Conservation (phyloP, 2,888 invertebrate species). For the Pheosia gnoma region DNA sequence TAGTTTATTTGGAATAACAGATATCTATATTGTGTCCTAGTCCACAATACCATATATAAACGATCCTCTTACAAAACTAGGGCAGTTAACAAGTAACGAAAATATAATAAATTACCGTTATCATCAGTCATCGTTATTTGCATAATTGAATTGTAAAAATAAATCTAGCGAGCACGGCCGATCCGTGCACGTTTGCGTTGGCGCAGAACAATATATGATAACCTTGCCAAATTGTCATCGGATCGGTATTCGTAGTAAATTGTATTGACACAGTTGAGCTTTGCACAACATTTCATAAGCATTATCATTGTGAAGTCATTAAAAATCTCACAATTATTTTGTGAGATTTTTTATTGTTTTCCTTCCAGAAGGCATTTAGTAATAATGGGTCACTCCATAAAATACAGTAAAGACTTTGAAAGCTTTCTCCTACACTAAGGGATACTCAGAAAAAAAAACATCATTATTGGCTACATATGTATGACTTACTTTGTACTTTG, state of each 20-base stretch:
- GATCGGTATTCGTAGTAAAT: conserved; percentile 9
- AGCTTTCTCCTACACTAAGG: no score
- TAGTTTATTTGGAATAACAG: not conserved
- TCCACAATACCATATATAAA: conserved; percentile 1
- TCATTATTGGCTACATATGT: no score
- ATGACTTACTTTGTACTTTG: no score
- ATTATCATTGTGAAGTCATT: not conserved
- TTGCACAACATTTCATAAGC: not conserved
- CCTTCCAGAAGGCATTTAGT: no score
- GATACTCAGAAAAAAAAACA: no score
- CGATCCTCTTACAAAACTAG: conserved; percentile 1
- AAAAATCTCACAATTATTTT: not conserved
- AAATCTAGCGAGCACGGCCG: conserved; percentile 16
- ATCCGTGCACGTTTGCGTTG: conserved; percentile 26
- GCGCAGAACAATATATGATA: conserved; percentile 24
- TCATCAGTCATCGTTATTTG: conserved; percentile 28
- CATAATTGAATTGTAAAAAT: conserved; percentile 14
- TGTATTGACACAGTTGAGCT: conserved; percentile 4
- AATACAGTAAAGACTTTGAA: no score
- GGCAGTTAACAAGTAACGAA: conserved; percentile 2
- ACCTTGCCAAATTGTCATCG: conserved; percentile 31
- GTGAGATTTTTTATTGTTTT: no score
- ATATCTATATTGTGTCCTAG: not conserved
- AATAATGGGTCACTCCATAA: no score
- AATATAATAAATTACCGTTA: conserved; percentile 6